Percentiles rank a stretch among this genome's conserved stretches.
These are phyloP conservation scores for Sinocyclocheilus grahami DNA, from an alignment of 2,113 vertebrate genomes.

Conservation along the genomic window DNA sequence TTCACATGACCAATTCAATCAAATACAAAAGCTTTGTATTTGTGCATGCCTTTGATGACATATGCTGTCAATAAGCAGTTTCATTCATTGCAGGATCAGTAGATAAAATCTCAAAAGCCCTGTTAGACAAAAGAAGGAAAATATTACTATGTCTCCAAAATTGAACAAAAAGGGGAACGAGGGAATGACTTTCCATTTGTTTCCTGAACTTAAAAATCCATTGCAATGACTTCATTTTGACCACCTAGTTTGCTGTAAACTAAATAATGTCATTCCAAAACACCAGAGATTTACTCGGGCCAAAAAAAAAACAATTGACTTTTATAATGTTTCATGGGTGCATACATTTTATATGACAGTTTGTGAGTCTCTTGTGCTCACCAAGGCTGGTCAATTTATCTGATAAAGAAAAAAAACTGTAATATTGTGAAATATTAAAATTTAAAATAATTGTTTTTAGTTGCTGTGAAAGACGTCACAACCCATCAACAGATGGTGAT, in stretches of 20 bases:
- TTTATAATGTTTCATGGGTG: background rate
- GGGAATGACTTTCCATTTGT: background rate
- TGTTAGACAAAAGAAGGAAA: background rate
- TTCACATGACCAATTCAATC: conserved; percentile 9
- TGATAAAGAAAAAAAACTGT: no score
- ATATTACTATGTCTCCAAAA: background rate
- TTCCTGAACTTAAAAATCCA: background rate
- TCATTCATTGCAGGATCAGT: conserved; percentile 6
- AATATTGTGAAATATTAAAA: no score
- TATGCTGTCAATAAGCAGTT: conserved; percentile 1
- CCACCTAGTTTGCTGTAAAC: background rate
- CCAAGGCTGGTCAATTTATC: no score
- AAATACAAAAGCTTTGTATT: conserved; percentile 29
- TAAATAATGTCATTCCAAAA: background rate
- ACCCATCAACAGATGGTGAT: conserved; percentile 49
- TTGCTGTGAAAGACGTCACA: conserved; percentile 3
- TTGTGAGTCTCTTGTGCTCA: background rate
- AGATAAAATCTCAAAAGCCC: conserved; percentile 14
- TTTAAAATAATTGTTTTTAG: no score
- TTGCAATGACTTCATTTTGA: background rate
- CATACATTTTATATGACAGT: background rate
- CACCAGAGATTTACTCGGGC: background rate
- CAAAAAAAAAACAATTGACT: background rate
- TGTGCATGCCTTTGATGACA: conserved; percentile 16
- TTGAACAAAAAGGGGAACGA: background rate